A percentile compares a stretch with the other conserved stretches of the same genome.
phyloP scores from a whole-genome alignment of 2,113 vertebrate genomes.

The Callopanchax toddi region DNA sequence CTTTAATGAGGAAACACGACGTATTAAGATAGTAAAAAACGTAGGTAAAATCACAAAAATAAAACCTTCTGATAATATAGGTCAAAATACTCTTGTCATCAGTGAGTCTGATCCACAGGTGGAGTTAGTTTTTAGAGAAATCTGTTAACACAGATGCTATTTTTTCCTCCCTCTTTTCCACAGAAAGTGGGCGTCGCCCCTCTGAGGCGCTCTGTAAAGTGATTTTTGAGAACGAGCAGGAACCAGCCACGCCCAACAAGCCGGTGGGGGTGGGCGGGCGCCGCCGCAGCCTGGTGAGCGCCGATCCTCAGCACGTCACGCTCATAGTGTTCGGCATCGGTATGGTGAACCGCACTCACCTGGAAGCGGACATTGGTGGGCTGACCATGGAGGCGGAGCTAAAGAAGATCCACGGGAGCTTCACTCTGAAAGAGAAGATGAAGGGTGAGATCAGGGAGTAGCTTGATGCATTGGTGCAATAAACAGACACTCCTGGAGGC shows the following conservation, averaged over 20 bases:
- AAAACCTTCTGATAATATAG: too few species aligned
- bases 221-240: slow-evolving; percentile 94
- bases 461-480: neutral
- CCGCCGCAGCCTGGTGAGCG: slow-evolving; percentile 88
- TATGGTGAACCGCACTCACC: slow-evolving; percentile 96
- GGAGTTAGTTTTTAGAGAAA: too few species aligned
- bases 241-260: slow-evolving; percentile 80
- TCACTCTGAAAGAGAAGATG: slow-evolving; percentile 98
- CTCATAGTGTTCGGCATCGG: slow-evolving; percentile 96
- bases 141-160: too few species aligned
- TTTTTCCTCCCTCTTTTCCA: neutral
- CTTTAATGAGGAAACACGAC: too few species aligned
- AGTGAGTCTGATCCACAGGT: too few species aligned
- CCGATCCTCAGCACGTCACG: slow-evolving; percentile 93
- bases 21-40: too few species aligned
- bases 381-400: slow-evolving; percentile 98
- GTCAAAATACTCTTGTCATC: too few species aligned
- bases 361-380: slow-evolving; percentile 97
- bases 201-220: slow-evolving; percentile 88
- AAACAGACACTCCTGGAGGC: neutral
- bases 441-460: slow-evolving; percentile 82
- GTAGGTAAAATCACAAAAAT: too few species aligned
- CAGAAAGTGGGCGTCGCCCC: slow-evolving; percentile 82
- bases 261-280: slow-evolving; percentile 70
- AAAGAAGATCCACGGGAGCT: slow-evolving; percentile 97